phyloP scores from a whole-genome alignment of 2,888 invertebrate species.

The Melanchra persicariae region DNA sequence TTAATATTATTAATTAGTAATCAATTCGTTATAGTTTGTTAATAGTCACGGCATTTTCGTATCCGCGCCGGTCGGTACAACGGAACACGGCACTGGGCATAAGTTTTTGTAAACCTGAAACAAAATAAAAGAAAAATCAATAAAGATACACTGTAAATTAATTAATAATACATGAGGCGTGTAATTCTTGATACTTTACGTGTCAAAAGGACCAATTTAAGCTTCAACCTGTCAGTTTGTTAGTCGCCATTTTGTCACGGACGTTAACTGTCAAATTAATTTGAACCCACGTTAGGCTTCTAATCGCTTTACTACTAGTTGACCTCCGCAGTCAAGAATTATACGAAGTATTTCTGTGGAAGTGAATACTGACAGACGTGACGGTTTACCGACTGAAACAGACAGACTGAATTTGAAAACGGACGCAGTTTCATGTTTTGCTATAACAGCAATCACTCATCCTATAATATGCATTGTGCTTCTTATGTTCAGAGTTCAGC shows the following conservation, averaged over 20 bases:
- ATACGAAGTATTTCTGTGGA: constrained; percentile 9
- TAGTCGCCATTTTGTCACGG: constrained; percentile 29
- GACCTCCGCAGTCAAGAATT: constrained; percentile 20
- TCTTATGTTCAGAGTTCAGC: too few species aligned
- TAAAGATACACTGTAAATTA: background rate
- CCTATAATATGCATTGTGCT: background rate
- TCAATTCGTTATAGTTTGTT: constrained; percentile 60
- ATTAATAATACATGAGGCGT: background rate
- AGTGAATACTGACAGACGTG: background rate
- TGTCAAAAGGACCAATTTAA: constrained; percentile 5
- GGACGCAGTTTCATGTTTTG: background rate
- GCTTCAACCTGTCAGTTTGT: constrained; percentile 31
- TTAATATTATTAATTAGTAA: constrained; percentile 59
- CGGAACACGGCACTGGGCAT: constrained; percentile 62
- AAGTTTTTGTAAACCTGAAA: constrained; percentile 69
- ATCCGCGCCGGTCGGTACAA: constrained; percentile 44
- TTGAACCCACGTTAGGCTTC: constrained; percentile 37
- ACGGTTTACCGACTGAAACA: background rate
- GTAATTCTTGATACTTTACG: background rate
- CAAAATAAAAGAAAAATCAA: constrained; percentile 37
- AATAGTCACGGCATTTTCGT: constrained; percentile 59
- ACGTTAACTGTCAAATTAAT: constrained; percentile 39
- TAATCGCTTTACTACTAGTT: constrained; percentile 17
- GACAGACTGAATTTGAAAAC: background rate
- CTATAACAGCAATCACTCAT: background rate